Conservation (phyloP, 2,113 vertebrate genomes). For the Hyaena hyaena region DNA sequence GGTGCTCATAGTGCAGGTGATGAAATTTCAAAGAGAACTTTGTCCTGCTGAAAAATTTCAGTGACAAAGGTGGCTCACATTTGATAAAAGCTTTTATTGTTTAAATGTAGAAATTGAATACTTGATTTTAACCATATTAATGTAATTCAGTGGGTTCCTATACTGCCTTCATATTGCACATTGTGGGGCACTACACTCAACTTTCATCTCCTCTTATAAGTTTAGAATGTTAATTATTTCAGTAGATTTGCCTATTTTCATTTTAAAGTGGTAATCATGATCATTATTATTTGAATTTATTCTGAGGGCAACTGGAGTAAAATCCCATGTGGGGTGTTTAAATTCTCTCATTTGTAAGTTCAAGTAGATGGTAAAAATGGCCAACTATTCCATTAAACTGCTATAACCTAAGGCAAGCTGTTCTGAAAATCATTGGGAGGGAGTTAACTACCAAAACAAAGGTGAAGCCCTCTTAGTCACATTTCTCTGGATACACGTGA, state of each 20-base stretch:
- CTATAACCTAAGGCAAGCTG: slow-evolving; percentile 6
- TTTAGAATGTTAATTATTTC: neutral
- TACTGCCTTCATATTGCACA: neutral
- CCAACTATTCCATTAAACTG: slow-evolving; percentile 8
- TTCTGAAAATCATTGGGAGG: neutral
- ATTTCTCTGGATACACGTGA: neutral
- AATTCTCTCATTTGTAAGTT: slow-evolving; percentile 59
- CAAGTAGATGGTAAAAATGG: slow-evolving; percentile 40
- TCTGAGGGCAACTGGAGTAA: slow-evolving; percentile 49
- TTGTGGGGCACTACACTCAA: neutral
- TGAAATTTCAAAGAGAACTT: neutral
- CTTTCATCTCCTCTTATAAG: neutral
- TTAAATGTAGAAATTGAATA: neutral
- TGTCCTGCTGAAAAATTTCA: neutral
- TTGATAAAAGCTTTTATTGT: neutral
- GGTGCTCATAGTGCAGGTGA: accelerated
- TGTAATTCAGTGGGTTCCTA: neutral
- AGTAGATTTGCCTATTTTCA: neutral
- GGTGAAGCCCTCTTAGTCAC: neutral
- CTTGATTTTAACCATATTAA: neutral
- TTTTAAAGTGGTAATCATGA: slow-evolving; percentile 6
- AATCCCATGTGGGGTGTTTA: neutral
- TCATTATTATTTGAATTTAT: slow-evolving; percentile 43
- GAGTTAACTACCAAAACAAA: slow-evolving; percentile 5
- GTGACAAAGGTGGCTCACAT: neutral